Evolutionary conservation across 2,797 vertebrate species (phyloP).

Genomic region (Eulemur albifrons): DNA sequence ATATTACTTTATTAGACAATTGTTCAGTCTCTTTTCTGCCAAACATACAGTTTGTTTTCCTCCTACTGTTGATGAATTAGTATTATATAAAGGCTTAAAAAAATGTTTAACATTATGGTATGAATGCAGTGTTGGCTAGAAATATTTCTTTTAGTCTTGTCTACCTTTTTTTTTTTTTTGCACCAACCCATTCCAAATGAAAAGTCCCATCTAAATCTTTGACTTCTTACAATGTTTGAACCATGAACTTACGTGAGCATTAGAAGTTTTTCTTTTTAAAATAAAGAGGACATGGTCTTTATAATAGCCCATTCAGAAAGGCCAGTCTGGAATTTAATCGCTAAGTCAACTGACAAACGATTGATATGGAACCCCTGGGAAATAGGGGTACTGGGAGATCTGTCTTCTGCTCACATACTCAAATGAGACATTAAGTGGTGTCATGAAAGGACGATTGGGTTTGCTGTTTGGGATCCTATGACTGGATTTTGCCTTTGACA

Average conservation of each 20-base stretch:
- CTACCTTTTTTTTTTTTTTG: too few species aligned
- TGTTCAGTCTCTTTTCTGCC: background rate
- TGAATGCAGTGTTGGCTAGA: background rate
- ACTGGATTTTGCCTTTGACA: background rate
- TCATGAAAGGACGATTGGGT: background rate
- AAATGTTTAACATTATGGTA: background rate
- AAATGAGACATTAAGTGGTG: background rate
- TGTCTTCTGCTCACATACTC: background rate
- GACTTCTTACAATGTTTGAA: background rate
- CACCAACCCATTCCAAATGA: too few species aligned
- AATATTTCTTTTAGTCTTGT: background rate
- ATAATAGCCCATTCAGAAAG: background rate
- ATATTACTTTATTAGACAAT: background rate
- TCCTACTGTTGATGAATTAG: background rate
- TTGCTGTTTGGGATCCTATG: background rate
- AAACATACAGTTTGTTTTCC: background rate
- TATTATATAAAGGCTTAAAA: background rate
- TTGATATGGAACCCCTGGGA: background rate
- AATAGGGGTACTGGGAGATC: background rate
- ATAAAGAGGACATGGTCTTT: background rate
- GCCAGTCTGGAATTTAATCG: background rate
- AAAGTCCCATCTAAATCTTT: background rate
- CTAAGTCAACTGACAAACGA: background rate
- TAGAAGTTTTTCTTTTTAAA: background rate
- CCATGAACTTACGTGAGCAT: background rate